Evolutionary conservation across 2,888 invertebrate genomes (phyloP).

Genomic region (Lithodes maja): DNA sequence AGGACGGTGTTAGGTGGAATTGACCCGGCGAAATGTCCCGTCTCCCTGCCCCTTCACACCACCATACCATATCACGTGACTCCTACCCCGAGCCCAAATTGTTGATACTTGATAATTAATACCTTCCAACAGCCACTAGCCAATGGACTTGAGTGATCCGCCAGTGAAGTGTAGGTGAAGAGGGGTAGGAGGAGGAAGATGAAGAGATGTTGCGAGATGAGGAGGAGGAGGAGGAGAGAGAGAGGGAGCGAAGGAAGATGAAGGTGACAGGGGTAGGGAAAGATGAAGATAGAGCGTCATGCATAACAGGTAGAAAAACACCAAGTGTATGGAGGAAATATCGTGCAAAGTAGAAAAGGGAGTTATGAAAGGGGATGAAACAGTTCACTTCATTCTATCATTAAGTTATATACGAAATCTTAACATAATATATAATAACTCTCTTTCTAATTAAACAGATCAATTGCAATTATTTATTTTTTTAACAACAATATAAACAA

Average conservation of each 20-base stretch:
- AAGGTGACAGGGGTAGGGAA: not conserved
- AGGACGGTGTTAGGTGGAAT: not conserved
- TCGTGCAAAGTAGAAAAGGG: too few relatives aligned
- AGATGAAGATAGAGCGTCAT: not conserved
- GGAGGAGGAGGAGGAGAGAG: not conserved
- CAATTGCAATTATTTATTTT: too few relatives aligned
- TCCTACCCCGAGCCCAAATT: conserved; percentile 56
- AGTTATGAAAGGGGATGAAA: too few relatives aligned
- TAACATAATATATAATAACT: too few relatives aligned
- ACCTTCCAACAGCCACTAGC: conserved; percentile 54
- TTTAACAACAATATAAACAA: too few relatives aligned
- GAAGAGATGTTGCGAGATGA: not conserved
- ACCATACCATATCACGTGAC: conserved; percentile 59
- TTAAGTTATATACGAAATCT: too few relatives aligned
- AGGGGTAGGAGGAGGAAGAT: conserved; percentile 14
- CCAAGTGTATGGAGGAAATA: too few relatives aligned
- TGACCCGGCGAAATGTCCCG: not conserved
- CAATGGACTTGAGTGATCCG: conserved; percentile 53
- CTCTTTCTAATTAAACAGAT: too few relatives aligned
- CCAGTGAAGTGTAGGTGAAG: conserved; percentile 27
- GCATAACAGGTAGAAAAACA: too few relatives aligned
- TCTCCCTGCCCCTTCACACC: conserved; percentile 41
- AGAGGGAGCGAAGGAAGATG: not conserved
- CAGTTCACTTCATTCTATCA: too few relatives aligned
- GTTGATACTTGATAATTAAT: conserved; percentile 64